Conservation (phyloP, 2,113 vertebrate genomes). For the Dascyllus trimaculatus region DNA sequence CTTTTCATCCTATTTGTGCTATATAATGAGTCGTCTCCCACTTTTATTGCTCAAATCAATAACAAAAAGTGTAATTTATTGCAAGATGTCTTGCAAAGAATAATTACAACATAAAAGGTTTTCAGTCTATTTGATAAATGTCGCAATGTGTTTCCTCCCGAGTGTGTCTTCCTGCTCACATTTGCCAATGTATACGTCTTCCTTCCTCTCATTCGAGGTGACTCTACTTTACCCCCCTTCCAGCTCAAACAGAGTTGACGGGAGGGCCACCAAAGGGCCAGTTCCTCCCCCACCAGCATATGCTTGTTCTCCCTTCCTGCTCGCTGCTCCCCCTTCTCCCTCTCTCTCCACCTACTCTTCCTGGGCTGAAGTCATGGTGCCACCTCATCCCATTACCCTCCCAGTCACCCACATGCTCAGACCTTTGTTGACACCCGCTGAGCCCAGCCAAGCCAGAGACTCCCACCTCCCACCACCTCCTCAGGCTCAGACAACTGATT, state of each 20-base stretch:
- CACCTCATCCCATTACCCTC: slow-evolving; percentile 57
- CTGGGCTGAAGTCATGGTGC: slow-evolving; percentile 24
- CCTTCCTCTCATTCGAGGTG: slow-evolving; percentile 39
- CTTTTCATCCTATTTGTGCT: slow-evolving; percentile 38
- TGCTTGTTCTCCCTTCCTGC: slow-evolving; percentile 56
- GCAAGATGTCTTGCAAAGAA: slow-evolving; percentile 6
- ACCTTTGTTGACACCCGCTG: slow-evolving; percentile 61
- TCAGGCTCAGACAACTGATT: slow-evolving; percentile 62
- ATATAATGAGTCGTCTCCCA: slow-evolving; percentile 5
- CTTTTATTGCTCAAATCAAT: slow-evolving; percentile 25
- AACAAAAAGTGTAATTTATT: slow-evolving; percentile 19
- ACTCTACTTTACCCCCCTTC: slow-evolving; percentile 40
- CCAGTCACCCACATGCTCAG: slow-evolving; percentile 48
- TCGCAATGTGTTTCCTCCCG: neutral
- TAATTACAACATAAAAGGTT: slow-evolving; percentile 37
- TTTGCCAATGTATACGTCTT: slow-evolving; percentile 35
- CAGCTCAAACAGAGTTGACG: slow-evolving; percentile 51
- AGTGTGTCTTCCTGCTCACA: slow-evolving; percentile 20
- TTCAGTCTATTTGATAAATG: slow-evolving; percentile 44
- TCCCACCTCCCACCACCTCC: slow-evolving; percentile 52
- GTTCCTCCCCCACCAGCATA: slow-evolving; percentile 57
- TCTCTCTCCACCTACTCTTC: slow-evolving; percentile 35
- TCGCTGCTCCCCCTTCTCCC: slow-evolving; percentile 44
- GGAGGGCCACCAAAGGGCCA: slow-evolving; percentile 56
- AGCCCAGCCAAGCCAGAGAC: slow-evolving; percentile 44